Base-by-base conservation (phyloP, 2,888 invertebrate genomes). In the Gasteruption jaculator region DNA sequence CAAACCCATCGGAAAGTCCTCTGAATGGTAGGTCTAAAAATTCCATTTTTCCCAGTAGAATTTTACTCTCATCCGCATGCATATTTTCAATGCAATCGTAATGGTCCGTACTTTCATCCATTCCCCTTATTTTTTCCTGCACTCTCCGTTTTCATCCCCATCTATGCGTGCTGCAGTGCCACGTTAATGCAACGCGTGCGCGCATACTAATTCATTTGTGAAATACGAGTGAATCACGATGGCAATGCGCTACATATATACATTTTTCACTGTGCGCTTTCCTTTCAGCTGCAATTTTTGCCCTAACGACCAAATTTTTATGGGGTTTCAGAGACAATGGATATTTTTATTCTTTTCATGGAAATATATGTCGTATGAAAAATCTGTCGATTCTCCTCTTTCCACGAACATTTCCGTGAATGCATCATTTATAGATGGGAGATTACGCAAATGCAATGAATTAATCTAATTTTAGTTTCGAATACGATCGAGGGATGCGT, bases 191-290 rank as follows among this genome's bases (percentile, higher is more conserved):
- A 45, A 20, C 48, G 57, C 55, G 56, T 54, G 57, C 48, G 54
- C 60, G 60, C 59, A 65, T 66, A 66, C 68, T 69, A 69, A 69
- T 68, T 69, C 65, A 54, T 53, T 56, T 57, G 61, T n/a, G n/a
- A n/a, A n/a, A n/a, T n/a, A n/a, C n/a, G 46, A 48, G 47, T 51
- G 48, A 51, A 49, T 49, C 49, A 51, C 45, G 43, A 41, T 41
- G 45, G 46, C 47, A 45, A 44, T 43, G 33, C 22, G 42, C 36
- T 29, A n/a, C n/a, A n/a, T n/a, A n/a, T n/a, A n/a, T n/a, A n/a
- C n/a, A n/a, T n/a, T n/a, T n/a, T n/a, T n/a, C n/a, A n/a, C n/a
- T n/a, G n/a, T n/a, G n/a, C n/a, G n/a, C n/a, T n/a, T n/a, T n/a
- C n/a, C n/a, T n/a, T n/a, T n/a, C n/a, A n/a, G n/a, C n/a, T n/a